A percentile compares a stretch with the other conserved stretches of the same genome.
Evolutionary conservation across 2,797 vertebrate genomes (phyloP).

Genomic region (Halcyon badia): DNA sequence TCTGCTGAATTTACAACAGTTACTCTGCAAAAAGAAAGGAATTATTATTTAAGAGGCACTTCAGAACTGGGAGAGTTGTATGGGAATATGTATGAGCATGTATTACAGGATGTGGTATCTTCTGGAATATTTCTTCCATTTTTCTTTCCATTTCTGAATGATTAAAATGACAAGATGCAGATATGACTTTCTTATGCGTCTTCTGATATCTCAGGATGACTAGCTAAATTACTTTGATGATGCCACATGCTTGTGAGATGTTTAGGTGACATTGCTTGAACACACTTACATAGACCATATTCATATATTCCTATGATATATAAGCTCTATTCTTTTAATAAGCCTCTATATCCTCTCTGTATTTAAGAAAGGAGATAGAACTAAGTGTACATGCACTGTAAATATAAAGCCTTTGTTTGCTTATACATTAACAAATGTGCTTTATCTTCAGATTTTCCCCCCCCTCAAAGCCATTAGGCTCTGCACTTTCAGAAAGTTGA

Average conservation of each 20-base stretch:
- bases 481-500: background rate
- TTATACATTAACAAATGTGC: rapidly evolving
- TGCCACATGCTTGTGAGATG: background rate
- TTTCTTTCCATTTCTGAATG: background rate
- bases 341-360: rapidly evolving
- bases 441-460: background rate
- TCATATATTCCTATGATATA: background rate
- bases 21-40: slow-evolving; percentile 51
- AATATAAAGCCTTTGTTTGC: background rate
- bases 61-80: slow-evolving; percentile 38
- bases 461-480: background rate
- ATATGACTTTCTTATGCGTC: background rate
- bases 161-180: background rate
- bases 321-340: background rate
- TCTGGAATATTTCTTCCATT: background rate
- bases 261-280: background rate
- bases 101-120: background rate
- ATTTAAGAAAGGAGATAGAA: background rate
- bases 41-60: slow-evolving; percentile 43
- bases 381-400: background rate
- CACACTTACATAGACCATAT: background rate
- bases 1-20: slow-evolving; percentile 54
- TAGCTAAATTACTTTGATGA: background rate
- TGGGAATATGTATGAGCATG: background rate
- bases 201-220: background rate